phyloP scores from a whole-genome alignment of 2,113 vertebrate species.

The Ochotona princeps region DNA sequence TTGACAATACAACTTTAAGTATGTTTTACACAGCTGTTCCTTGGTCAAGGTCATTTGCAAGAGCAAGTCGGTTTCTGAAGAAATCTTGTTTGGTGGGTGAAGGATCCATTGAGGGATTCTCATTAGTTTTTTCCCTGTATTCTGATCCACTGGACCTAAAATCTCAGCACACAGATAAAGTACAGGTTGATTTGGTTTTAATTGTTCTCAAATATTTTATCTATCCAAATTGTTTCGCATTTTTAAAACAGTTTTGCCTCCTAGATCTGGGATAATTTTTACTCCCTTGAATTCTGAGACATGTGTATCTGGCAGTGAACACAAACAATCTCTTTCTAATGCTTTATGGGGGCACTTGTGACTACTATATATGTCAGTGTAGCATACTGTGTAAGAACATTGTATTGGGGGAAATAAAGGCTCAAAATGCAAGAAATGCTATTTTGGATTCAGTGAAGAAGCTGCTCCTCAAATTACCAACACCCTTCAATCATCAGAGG shows the following conservation, averaged over 20 bases:
- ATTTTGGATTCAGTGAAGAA: constrained; percentile 51
- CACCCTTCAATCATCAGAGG: constrained; percentile 36
- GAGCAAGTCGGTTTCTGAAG: constrained; percentile 85
- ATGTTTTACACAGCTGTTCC: constrained; percentile 91
- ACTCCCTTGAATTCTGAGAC: constrained; percentile 64
- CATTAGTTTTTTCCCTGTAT: constrained; percentile 90
- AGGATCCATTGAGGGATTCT: constrained; percentile 87
- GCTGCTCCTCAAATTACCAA: constrained; percentile 61
- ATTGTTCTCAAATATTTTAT: constrained; percentile 81
- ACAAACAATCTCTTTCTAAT: constrained; percentile 60
- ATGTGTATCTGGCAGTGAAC: constrained; percentile 44
- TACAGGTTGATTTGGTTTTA: constrained; percentile 85
- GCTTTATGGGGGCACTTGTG: constrained; percentile 48
- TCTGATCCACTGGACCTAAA: constrained; percentile 89
- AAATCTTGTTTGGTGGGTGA: constrained; percentile 87
- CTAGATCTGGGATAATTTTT: constrained; percentile 70
- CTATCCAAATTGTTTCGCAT: constrained; percentile 77
- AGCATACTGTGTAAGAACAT: constrained; percentile 40
- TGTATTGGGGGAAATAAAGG: constrained; percentile 25
- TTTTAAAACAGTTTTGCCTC: constrained; percentile 76
- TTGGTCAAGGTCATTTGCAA: constrained; percentile 87
- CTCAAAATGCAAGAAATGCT: constrained; percentile 45
- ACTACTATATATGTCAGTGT: constrained; percentile 65
- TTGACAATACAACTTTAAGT: constrained; percentile 81
- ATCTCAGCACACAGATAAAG: constrained; percentile 86